Evolutionary conservation across 2,888 invertebrate species (phyloP), one percentile per base, ranked within the genome.

Genomic region (Tortricodes alternella): DNA sequence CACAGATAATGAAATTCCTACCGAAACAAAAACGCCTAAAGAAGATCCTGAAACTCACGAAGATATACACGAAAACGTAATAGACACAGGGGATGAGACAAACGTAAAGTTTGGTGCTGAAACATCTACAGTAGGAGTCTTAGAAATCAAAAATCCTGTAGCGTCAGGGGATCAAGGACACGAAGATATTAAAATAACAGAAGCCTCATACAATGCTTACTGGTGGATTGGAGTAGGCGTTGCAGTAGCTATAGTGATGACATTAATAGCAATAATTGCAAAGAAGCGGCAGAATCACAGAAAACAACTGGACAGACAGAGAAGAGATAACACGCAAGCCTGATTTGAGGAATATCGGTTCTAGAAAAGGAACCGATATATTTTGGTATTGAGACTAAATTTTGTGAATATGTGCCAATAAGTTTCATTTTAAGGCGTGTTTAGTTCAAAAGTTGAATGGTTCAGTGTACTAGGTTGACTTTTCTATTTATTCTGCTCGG

Each of bases 311-410:
- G 89, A 91, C 55, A 85, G 82, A 66, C 87, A 91, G 62, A 78
- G 91, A 68, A 85, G 85, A 65, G 82, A 88, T n/a, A 83, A 80
- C 58, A 66, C 88, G 58, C 76, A 76, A 66, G 88, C 90, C 74
- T 90, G 90, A 90, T 90, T 83, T 74, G 90, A 90, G 72, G 90
- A 90, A 70, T 90, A 90, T 86, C 90, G 90, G 87, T 90, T 90
- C 83, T 90, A 89, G 76, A 67, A 71, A 41, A 57, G 63, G 84
- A 75, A 66, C 84, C 89, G 89, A 84, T 84, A 64, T 59, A 62
- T 61, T 53, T 52, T 60, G 59, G 39, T 18, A 55, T 43, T 65
- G 58, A 73, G 70, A 76, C 66, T 72, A 65, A 62, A 70, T 64
- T 67, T 78, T 77, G 82, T 82, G 80, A 74, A 74, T 74, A 70